Conservation (phyloP, 1,140 invertebrate species). For the Mercenaria mercenaria region DNA sequence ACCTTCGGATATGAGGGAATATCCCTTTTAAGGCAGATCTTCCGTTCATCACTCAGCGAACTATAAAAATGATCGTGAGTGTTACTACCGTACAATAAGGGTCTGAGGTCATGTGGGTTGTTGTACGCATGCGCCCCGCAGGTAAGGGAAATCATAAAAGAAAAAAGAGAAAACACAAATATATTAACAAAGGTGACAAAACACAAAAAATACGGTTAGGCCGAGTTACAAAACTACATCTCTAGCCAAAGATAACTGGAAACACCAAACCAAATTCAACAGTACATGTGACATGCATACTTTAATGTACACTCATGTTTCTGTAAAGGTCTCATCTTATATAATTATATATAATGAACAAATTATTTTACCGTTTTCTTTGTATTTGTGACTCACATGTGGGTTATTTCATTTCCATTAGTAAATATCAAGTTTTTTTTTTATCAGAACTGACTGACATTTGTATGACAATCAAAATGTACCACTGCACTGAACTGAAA, state of each 20-base stretch:
- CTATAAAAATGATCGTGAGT: slow-evolving; percentile 82
- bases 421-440: no score
- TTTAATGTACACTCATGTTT: no score
- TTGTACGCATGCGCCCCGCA: slow-evolving; percentile 60
- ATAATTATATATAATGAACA: no score
- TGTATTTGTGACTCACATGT: not conserved
- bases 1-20: slow-evolving; percentile 85
- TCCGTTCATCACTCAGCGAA: slow-evolving; percentile 84
- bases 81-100: slow-evolving; percentile 71
- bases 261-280: not conserved
- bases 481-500: no score
- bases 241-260: not conserved
- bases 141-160: slow-evolving; percentile 66
- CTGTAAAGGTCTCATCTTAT: no score
- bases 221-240: slow-evolving; percentile 15
- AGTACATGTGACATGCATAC: not conserved
- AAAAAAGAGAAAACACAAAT: slow-evolving; percentile 67
- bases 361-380: not conserved
- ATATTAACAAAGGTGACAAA: slow-evolving; percentile 10
- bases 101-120: slow-evolving; percentile 67
- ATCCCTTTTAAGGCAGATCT: slow-evolving; percentile 84
- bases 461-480: no score
- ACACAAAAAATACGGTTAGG: not conserved
- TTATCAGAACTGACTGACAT: no score
- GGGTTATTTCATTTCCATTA: no score